A percentile compares a stretch with the other conserved stretches of the same genome.
These are phyloP conservation scores for Ecliptopera silaceata DNA, from an alignment of 2,888 invertebrate genomes.

Conservation along the genomic window DNA sequence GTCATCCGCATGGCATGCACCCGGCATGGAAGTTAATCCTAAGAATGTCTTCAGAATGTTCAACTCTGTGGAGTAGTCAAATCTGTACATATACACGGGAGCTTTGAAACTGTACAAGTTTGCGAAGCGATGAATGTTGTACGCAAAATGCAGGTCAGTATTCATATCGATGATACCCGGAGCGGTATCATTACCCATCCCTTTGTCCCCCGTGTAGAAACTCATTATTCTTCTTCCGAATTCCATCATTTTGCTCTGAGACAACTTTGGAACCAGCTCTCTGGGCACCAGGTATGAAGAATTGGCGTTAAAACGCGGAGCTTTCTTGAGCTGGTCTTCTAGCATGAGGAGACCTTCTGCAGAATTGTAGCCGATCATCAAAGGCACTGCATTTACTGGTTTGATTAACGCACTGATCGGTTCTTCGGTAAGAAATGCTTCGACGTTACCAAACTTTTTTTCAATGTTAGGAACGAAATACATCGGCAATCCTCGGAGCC, in stretches of 20 bases:
- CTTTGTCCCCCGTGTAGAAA: slow-evolving; percentile 53
- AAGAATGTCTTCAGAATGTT: slow-evolving; percentile 52
- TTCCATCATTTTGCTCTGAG: slow-evolving; percentile 43
- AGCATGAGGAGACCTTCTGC: slow-evolving; percentile 56
- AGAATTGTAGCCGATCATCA: slow-evolving; percentile 60
- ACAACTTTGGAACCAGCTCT: slow-evolving; percentile 48
- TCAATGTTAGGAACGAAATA: slow-evolving; percentile 62
- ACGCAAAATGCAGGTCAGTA: slow-evolving; percentile 53
- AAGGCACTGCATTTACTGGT: slow-evolving; percentile 52
- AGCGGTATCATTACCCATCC: slow-evolving; percentile 41
- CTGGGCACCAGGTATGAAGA: slow-evolving; percentile 54
- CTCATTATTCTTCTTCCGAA: slow-evolving; percentile 53
- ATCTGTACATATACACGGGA: slow-evolving; percentile 57
- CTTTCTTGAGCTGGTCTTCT: slow-evolving; percentile 44
- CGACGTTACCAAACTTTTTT: slow-evolving; percentile 50
- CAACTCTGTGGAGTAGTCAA: slow-evolving; percentile 58
- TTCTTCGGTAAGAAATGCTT: slow-evolving; percentile 55
- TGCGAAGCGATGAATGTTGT: slow-evolving; percentile 54
- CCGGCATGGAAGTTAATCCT: slow-evolving; percentile 47
- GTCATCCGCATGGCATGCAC: slow-evolving; percentile 77
- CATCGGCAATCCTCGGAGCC: slow-evolving; percentile 51
- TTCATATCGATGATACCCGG: slow-evolving; percentile 46
- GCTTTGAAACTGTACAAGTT: slow-evolving; percentile 46
- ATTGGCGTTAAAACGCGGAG: slow-evolving; percentile 44
- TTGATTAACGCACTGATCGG: slow-evolving; percentile 50